Evolutionary conservation across 2,797 vertebrate genomes (phyloP).

Genomic region (Clarias pachynema): DNA sequence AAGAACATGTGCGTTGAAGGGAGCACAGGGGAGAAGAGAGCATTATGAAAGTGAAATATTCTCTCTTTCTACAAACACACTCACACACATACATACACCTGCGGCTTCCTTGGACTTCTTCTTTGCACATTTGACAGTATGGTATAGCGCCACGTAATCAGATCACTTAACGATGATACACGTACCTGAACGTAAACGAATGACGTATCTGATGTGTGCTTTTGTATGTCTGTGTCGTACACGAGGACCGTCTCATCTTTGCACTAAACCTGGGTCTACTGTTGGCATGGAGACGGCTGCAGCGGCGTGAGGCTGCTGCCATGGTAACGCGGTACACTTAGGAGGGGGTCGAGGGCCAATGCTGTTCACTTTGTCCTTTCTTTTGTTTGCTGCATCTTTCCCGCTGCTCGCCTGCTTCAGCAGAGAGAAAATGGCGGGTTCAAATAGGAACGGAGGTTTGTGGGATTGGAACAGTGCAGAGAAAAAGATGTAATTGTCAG

Average conservation of each 20-base stretch:
- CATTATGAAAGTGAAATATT: constrained; percentile 63
- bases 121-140: neutral
- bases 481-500: constrained; percentile 31
- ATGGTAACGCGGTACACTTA: constrained; percentile 77
- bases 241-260: constrained; percentile 65
- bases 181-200: constrained; percentile 16
- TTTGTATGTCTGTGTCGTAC: constrained; percentile 64
- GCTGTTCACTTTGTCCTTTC: constrained; percentile 63
- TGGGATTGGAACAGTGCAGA: constrained; percentile 8
- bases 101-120: constrained; percentile 47
- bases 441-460: constrained; percentile 19
- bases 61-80: neutral
- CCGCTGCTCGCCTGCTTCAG: constrained; percentile 27
- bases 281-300: constrained; percentile 79
- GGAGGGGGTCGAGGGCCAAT: constrained; percentile 61
- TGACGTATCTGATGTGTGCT: neutral
- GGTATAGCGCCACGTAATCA: neutral
- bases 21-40: constrained; percentile 50
- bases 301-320: constrained; percentile 72
- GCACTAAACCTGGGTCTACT: constrained; percentile 67
- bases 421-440: constrained; percentile 20
- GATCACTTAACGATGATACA: neutral
- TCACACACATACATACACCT: constrained; percentile 50
- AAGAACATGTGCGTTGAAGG: constrained; percentile 54
- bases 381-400: constrained; percentile 57